Evolutionary conservation across 2,113 vertebrate genomes (phyloP), one percentile per base, ranked within the genome.

Genomic region (Isichthys henryi): DNA sequence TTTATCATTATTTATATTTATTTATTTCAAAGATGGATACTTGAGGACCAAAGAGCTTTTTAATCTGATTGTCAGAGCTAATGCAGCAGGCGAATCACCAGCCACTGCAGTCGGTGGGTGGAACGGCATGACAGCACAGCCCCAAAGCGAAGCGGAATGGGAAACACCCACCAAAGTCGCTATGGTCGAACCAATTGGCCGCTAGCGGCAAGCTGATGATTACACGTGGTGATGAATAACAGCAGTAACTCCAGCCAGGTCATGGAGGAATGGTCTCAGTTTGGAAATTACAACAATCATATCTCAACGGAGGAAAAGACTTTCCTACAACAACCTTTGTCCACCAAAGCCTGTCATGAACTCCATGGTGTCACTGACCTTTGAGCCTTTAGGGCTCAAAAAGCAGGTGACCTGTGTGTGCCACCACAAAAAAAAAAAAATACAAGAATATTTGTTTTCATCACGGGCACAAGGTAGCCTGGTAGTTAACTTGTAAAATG

Each of bases 41-140:
- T 43, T 27, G 92, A 93, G 88, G 5, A 91, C 91, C 90, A 89
- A 92, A 94, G 93, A 8, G 92, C 90, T 93, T 95, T 94, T 94
- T 93, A 93, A 94, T 92, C 92, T 91, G 93, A 92, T 90, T 92
- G 92, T 92, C 94, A 94, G 93, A 91, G 91, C 93, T 91, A 92
- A 93, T 93, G 93, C 94, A 94, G 94, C 89, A 89, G 31, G 74
- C 39, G 6, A 80, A 39, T 80, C 2, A n/a, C 35, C 31, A 43
- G 17, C 13, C 4, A 0, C 74, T 19, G 17, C 35, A 43, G 31
- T 39, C 17, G 27, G 31, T 35, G 70, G 70, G 5, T 19, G 13
- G 31, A 2, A 35, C 0, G 74, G 35, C 35, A 39, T 77, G 70
- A 39, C 70, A 43, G 15, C 70, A 39, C 15, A 77, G 17, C 35